A percentile compares a stretch with the other conserved stretches of the same genome.
Conservation (phyloP, 37 sponge, comb jelly and placozoan species). For the Sycon ciliatum region DNA sequence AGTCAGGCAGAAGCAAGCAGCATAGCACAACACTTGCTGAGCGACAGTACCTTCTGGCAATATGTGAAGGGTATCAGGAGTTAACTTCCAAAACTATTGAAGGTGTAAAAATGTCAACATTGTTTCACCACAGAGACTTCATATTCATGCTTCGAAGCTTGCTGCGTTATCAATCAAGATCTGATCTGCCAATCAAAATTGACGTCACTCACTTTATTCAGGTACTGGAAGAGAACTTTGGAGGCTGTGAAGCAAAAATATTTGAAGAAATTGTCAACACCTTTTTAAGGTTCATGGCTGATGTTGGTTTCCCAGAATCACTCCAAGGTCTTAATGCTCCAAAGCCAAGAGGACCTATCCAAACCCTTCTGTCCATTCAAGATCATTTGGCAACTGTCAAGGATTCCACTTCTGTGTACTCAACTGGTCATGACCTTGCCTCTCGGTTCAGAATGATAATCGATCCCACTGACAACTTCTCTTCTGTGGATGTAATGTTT, state of each 20-base stretch:
- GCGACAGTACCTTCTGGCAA: not conserved
- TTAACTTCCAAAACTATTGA: too few species aligned
- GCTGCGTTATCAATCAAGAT: too few species aligned
- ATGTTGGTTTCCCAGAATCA: too few species aligned
- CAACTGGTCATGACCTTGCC: not conserved
- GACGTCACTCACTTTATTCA: not conserved
- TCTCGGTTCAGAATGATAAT: not conserved
- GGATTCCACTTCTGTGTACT: too few species aligned
- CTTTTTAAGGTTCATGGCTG: not conserved
- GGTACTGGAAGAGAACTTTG: not conserved
- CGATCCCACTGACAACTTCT: not conserved
- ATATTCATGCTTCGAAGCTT: not conserved
- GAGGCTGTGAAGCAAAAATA: not conserved
- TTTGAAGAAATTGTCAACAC: not conserved
- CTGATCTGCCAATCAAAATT: too few species aligned
- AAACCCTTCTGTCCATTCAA: too few species aligned
- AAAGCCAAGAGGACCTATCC: too few species aligned
- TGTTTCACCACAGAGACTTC: not conserved
- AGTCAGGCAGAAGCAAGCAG: too few species aligned
- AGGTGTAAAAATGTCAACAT: not conserved
- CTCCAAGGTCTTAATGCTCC: too few species aligned
- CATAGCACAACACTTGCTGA: not conserved
- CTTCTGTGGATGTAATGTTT: not conserved
- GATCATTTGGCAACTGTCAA: too few species aligned
- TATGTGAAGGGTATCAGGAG: not conserved